Evolutionary conservation across 1,140 invertebrate genomes (phyloP).

Genomic region (Himalopsyche phryganea): DNA sequence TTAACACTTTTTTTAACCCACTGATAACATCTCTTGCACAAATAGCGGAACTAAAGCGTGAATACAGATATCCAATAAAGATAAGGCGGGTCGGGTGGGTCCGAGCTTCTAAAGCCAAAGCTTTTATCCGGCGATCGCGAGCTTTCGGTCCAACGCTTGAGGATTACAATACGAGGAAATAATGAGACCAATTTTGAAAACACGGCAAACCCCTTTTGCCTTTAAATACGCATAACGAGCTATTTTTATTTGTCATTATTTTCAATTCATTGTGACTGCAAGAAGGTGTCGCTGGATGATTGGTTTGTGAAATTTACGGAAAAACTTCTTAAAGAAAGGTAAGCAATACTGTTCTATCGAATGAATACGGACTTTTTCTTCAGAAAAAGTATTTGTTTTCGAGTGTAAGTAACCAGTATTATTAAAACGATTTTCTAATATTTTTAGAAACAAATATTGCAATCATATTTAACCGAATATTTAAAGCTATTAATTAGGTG

Average conservation of each 20-base stretch:
- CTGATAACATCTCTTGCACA: conserved; percentile 29
- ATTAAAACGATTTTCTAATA: too few relatives aligned
- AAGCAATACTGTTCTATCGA: too few relatives aligned
- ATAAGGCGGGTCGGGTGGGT: conserved; percentile 18
- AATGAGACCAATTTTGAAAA: conserved; percentile 16
- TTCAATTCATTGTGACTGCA: too few relatives aligned
- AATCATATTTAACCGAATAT: too few relatives aligned
- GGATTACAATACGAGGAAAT: conserved; percentile 19
- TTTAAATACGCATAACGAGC: not conserved
- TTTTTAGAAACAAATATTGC: too few relatives aligned
- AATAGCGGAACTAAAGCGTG: conserved; percentile 31
- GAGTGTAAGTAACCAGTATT: too few relatives aligned
- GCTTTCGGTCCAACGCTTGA: conserved; percentile 15
- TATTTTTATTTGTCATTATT: not conserved
- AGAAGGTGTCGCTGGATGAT: too few relatives aligned
- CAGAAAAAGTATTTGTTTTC: too few relatives aligned
- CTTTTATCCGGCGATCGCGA: not conserved
- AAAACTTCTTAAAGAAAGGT: too few relatives aligned
- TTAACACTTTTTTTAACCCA: conserved; percentile 23
- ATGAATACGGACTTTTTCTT: too few relatives aligned
- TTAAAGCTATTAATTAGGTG: too few relatives aligned
- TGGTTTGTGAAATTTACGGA: too few relatives aligned
- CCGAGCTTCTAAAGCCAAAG: not conserved
- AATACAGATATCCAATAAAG: conserved; percentile 33
- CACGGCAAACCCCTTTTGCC: not conserved